Base-by-base conservation (phyloP, 1,140 invertebrate genomes). In the Drosophila insularis region DNA sequence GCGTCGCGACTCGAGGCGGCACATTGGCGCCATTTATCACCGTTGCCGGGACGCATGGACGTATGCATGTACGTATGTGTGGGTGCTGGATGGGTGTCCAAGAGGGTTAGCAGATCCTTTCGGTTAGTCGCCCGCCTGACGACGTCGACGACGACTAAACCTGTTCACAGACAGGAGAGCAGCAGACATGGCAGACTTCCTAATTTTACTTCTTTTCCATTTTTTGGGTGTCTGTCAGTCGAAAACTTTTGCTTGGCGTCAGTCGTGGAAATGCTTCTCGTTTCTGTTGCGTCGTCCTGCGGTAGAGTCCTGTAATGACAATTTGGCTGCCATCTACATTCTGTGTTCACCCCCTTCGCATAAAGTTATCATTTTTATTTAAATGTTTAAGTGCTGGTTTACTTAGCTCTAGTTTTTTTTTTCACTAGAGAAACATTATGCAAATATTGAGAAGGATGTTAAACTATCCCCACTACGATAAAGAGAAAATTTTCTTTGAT, bases 1-100 rank as follows among this genome's bases (percentile, higher is more conserved):
- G 79, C 87, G 87, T 75, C 86, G 74, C 80, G 80, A 81, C 85
- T 85, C 56, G 66, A 78, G 77, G 80, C 89, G 90, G 78, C 90
- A 87, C 78, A 85, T 84, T 91, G 90, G 90, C 90, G 90, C 90
- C 90, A 90, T 90, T 91, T 90, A 91, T 91, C 86, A 90, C 90
- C 90, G 90, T 85, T 90, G 69, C 85, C 77, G 71, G 77, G 74
- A 80, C 74, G 77, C 73, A 74, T 86, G 82, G 54, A 66, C 71
- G 63, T 35, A 74, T 23, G 73, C 40, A 39, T 11, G 17, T 3
- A 66, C 71, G 60, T 35, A 74, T 23, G 73, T 50, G 40, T 13
- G 17, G 23, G 23, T 6, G 58, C n/a, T n/a, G n/a, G n/a, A n/a
- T 40, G 50, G 55, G 35, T 13, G 2, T 10, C 11, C 11, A 11